A percentile compares a stretch with the other conserved stretches of the same genome.
Evolutionary conservation across 2,113 vertebrate species (phyloP).

Genomic region (Platanista minor): DNA sequence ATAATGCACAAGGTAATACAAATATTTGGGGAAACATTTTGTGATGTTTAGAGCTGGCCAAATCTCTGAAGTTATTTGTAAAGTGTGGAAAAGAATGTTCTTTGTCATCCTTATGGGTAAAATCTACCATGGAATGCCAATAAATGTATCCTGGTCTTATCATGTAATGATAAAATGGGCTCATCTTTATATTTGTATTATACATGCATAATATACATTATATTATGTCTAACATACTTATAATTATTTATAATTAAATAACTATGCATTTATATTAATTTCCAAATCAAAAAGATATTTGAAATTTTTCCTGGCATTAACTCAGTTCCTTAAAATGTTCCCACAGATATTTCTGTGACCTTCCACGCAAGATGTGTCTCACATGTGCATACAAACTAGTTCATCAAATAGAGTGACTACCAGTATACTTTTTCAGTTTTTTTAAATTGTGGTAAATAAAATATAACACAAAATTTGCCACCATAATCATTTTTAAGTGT

Average conservation of each 20-base stretch:
- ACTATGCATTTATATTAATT: neutral
- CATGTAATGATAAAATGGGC: neutral
- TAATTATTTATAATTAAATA: neutral
- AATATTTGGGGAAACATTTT: neutral
- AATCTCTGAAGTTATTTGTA: neutral
- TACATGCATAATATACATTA: neutral
- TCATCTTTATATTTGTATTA: neutral
- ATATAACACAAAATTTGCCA: neutral
- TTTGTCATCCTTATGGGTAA: neutral
- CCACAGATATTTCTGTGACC: neutral
- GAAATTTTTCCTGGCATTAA: neutral
- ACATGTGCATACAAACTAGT: neutral
- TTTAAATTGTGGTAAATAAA: neutral
- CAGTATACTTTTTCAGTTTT: neutral
- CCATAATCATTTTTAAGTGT: neutral
- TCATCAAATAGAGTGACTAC: neutral
- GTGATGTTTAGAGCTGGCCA: neutral
- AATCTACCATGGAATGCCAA: neutral
- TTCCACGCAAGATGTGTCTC: neutral
- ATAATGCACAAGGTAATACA: neutral
- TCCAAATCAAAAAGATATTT: neutral
- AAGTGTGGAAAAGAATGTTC: neutral
- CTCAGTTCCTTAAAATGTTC: neutral
- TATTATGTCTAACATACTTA: neutral
- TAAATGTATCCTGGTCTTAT: neutral